These are phyloP conservation scores for Megaceryle alcyon DNA, from an alignment of 2,797 vertebrate species.

Conservation along the genomic window DNA sequence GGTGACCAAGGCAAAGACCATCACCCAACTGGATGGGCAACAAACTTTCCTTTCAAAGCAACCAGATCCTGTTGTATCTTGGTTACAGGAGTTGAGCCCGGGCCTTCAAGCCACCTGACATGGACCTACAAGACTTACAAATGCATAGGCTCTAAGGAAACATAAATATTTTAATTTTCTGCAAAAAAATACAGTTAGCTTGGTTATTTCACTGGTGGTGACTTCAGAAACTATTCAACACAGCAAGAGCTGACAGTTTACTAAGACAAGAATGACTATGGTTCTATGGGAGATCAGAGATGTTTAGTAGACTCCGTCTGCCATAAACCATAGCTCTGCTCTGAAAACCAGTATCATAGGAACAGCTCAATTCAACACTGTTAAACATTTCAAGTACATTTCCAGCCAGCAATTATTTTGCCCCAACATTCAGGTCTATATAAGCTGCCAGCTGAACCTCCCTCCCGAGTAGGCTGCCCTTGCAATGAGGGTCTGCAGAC, in stretches of 20 bases:
- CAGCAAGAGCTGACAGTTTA: background rate
- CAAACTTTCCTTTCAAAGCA: background rate
- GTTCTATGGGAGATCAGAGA: background rate
- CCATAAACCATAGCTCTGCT: background rate
- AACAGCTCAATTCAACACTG: background rate
- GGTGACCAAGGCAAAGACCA: background rate
- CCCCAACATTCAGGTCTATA: background rate
- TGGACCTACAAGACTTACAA: background rate
- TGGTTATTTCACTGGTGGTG: background rate
- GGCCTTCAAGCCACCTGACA: background rate
- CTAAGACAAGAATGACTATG: background rate
- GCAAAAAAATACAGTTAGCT: background rate
- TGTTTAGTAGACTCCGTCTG: background rate
- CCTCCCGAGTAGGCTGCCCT: background rate
- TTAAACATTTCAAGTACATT: background rate
- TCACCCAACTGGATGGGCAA: background rate
- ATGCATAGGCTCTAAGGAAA: background rate
- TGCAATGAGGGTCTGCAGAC: background rate
- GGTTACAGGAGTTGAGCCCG: background rate
- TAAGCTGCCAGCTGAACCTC: background rate
- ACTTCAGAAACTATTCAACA: background rate
- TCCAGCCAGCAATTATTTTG: background rate
- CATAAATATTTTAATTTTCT: background rate
- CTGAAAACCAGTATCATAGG: background rate
- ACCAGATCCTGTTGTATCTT: background rate